Evolutionary conservation across 2,888 invertebrate species (phyloP), one percentile per base, ranked within the genome.

Genomic region (Antheraea assamensis): DNA sequence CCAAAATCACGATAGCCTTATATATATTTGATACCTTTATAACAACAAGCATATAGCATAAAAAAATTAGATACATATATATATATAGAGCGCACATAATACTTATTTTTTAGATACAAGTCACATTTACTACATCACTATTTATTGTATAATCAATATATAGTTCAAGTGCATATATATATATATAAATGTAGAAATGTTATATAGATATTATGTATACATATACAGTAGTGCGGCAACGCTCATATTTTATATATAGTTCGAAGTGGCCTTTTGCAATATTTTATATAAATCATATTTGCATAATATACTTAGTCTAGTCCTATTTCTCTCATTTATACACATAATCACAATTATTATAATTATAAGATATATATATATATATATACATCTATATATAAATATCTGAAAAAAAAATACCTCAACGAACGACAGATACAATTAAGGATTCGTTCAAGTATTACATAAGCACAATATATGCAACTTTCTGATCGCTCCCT

Each of bases 291-390:
- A 13, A 13, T 64, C 5, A 30, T 30, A 64, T 64, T 30, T 64
- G 61, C 68, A 10, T 35, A 35, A 21, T 68, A 10, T 68, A 35
- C 68, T n/a, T 68, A 68, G 68, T 68, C 68, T 68, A 68, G 68
- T 68, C 35, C 24, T 68, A n/a, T 68, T 68, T 68, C 17, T 64
- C 61, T 64, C 61, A 64, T 64, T 64, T 21, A 64, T 64, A 64
- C 21, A 30, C 19, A 64, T 30, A 64, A 30, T 17, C 30, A 21
- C 17, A 64, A 47, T 24, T 70, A 70, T n/a, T 49, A 52, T n/a
- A n/a, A n/a, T 42, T 52, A 49, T 71, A 30, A 52, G 30, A 52
- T 21, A 64, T 21, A 61, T 27, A 24, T 55, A n/a, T 55, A 24
- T 8, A 47, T 47, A 49, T 19, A 52, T 21, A 64, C 8, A 64